These are phyloP conservation scores for Pogonophryne albipinna DNA, from an alignment of 2,797 vertebrate genomes.

Conservation along the genomic window DNA sequence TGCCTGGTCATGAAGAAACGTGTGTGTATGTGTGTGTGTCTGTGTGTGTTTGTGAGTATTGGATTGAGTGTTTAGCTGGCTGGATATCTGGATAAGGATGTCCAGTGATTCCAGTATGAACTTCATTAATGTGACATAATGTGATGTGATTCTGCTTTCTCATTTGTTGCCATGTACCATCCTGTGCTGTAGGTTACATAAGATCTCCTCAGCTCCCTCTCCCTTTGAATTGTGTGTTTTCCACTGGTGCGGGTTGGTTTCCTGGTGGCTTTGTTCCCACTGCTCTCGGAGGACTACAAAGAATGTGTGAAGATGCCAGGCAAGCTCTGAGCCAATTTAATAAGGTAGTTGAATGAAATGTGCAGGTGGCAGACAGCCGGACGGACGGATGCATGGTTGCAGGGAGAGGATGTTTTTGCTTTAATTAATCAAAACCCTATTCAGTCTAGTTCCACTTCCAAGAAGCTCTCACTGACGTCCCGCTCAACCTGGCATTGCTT, in stretches of 20 bases:
- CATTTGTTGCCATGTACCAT: constrained; percentile 56
- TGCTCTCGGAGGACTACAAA: constrained; percentile 52
- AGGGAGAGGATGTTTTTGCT: constrained; percentile 62
- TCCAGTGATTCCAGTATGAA: too few species aligned
- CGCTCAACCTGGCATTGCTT: constrained; percentile 51
- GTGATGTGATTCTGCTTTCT: not conserved
- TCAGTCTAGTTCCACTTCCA: constrained; percentile 57
- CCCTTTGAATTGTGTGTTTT: constrained; percentile 33
- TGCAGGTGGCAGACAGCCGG: constrained; percentile 57
- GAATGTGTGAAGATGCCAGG: constrained; percentile 58
- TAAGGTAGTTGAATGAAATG: constrained; percentile 48
- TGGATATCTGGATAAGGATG: too few species aligned
- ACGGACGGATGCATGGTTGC: constrained; percentile 28
- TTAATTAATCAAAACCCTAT: constrained; percentile 67
- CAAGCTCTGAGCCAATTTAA: constrained; percentile 51
- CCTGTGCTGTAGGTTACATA: constrained; percentile 51
- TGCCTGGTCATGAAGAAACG: constrained; percentile 4
- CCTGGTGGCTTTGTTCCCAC: constrained; percentile 59
- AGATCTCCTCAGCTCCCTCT: constrained; percentile 22
- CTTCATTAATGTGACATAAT: too few species aligned
- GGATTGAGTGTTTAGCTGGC: too few species aligned
- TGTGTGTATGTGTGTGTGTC: not conserved
- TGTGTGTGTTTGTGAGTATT: too few species aligned
- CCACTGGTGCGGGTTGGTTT: constrained; percentile 44
- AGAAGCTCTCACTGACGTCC: constrained; percentile 54